A percentile compares a stretch with the other conserved stretches of the same genome.
phyloP scores from a whole-genome alignment of 2,797 vertebrate species.

The Peromyscus nudipes region DNA sequence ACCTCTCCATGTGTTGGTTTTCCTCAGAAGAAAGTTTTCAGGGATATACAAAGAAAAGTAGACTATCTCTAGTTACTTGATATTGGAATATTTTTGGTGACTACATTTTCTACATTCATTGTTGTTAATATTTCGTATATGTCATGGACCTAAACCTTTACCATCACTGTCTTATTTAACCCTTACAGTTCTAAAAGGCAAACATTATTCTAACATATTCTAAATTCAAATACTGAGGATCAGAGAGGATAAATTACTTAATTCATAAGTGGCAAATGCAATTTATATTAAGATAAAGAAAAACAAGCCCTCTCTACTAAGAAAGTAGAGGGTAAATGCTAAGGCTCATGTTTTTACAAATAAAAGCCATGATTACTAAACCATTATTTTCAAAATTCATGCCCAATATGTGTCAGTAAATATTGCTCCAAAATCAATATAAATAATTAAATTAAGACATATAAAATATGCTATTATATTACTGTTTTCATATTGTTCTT shows the following conservation, averaged over 20 bases:
- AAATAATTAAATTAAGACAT: neutral
- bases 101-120: neutral
- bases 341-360: neutral
- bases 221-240: neutral
- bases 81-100: neutral
- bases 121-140: neutral
- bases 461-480: neutral
- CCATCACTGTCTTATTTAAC: neutral
- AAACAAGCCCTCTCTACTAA: neutral
- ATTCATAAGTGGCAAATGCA: neutral
- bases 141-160: neutral
- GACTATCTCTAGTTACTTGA: neutral
- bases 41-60: neutral
- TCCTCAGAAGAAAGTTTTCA: neutral
- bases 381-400: neutral
- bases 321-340: neutral
- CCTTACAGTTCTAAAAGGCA: neutral
- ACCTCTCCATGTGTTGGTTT: neutral
- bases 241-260: neutral
- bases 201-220: neutral
- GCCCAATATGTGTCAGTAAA: neutral
- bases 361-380: neutral
- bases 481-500: neutral
- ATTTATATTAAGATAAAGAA: neutral
- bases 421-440: neutral